Evolutionary conservation across 2,113 vertebrate genomes (phyloP), one percentile per base, ranked within the genome.

Genomic region (Neolamprologus kungweensis): DNA sequence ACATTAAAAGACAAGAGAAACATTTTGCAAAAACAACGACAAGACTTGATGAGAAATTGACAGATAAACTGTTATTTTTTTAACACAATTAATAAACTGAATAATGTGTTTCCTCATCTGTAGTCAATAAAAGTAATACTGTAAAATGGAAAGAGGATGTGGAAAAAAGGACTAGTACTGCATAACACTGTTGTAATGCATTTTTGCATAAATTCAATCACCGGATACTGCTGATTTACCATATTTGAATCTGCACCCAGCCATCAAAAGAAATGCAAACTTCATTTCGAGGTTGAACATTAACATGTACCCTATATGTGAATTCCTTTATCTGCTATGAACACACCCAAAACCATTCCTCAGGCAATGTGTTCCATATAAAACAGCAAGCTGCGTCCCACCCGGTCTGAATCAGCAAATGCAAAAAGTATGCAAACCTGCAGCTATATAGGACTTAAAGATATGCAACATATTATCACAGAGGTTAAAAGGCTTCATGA

Each of bases 341-440:
- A 73, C 84, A 78, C 71, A 73, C 55, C 83, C 78, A 51, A 85
- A 88, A 79, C 80, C 81, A n/a, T 83, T 89, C 35, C 19, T 81
- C 51, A 81, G 58, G 83, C 81, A 55, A 63, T 31, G 73, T 60
- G 58, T 84, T 86, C 53, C 88, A 83, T 79, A 87, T 93, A 80
- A 91, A 93, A 89, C 89, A 91, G 75, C 80, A 80, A 50, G 88
- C 82, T 87, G 75, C 5, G 5, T 42, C 83, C 55, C 37, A 28
- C 60, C 85, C 5, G 3, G 60, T 85, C 82, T 83, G 87, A 92
- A 78, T 93, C 86, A 91, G 88, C 88, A 91, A 26, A 81, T 80
- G 47, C 23, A 80, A 79, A 57, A 78, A 2, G 4, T 68, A 23
- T 13, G 40, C 31, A 65, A 37, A 80, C 40, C 63, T 13, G 80